Percentiles rank a stretch among this genome's conserved stretches.
Conservation (phyloP, 2,797 vertebrate species). For the Streptopelia turtur region DNA sequence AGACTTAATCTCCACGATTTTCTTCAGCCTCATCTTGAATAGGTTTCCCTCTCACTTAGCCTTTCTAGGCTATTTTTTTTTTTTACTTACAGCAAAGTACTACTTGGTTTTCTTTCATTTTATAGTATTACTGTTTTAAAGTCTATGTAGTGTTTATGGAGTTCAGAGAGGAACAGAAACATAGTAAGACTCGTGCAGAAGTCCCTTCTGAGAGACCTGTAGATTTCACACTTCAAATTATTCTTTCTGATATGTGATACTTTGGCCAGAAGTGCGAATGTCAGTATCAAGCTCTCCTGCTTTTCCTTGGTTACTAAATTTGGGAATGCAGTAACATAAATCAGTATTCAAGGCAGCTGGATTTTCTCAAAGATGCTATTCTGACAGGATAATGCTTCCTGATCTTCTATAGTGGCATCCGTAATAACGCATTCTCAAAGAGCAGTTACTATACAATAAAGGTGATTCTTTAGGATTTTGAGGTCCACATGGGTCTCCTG, state of each 20-base stretch:
- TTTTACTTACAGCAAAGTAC: background rate
- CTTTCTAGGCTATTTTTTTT: background rate
- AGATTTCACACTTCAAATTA: background rate
- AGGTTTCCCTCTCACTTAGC: background rate
- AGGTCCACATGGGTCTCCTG: conserved; percentile 44
- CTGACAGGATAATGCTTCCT: conserved; percentile 61
- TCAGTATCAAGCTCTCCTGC: background rate
- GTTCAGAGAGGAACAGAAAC: background rate
- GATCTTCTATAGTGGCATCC: conserved; percentile 37
- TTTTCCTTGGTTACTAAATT: conserved; percentile 33
- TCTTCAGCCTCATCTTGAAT: background rate
- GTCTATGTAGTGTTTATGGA: background rate
- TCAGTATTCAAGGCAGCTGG: conserved; percentile 58
- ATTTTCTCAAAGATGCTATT: conserved; percentile 48
- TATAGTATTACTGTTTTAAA: background rate
- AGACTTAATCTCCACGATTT: background rate
- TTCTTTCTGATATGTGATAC: background rate
- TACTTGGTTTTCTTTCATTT: background rate
- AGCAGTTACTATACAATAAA: conserved; percentile 33
- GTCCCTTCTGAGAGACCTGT: background rate
- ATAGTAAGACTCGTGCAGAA: background rate
- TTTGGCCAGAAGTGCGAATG: background rate
- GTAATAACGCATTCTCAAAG: conserved; percentile 26
- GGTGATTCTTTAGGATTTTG: conserved; percentile 27
- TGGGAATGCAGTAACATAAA: background rate